Conservation (phyloP, 2,888 invertebrate genomes). For the Idaea straminata region DNA sequence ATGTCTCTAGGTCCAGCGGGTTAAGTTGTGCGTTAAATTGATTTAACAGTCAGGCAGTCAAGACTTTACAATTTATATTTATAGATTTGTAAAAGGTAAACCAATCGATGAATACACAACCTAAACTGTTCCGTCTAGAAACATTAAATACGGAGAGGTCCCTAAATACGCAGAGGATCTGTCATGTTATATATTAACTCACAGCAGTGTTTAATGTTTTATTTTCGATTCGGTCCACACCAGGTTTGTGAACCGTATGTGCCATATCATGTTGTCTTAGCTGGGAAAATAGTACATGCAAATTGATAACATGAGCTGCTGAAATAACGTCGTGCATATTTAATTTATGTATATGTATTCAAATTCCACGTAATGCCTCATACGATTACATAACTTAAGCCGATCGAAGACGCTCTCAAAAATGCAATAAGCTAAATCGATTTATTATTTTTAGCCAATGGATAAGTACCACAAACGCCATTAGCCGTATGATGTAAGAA, state of each 20-base stretch:
- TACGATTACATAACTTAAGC: not conserved
- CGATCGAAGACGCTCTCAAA: slow-evolving; percentile 3
- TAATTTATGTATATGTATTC: too few species aligned
- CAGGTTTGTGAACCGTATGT: not conserved
- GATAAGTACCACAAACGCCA: slow-evolving; percentile 15
- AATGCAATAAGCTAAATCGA: slow-evolving; percentile 7
- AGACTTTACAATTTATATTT: too few species aligned
- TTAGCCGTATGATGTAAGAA: slow-evolving; percentile 38
- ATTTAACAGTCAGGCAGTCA: too few species aligned
- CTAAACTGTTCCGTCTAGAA: too few species aligned
- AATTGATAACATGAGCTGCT: not conserved
- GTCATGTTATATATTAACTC: not conserved
- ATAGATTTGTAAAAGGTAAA: too few species aligned
- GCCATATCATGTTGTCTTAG: not conserved
- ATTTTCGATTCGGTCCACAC: not conserved
- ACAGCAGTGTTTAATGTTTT: not conserved
- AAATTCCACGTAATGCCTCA: not conserved
- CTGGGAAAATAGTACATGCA: not conserved
- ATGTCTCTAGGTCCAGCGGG: too few species aligned
- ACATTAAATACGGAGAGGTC: too few species aligned
- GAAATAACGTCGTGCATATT: too few species aligned
- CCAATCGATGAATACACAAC: too few species aligned
- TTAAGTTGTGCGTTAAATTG: too few species aligned
- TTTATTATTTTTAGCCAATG: slow-evolving; percentile 7
- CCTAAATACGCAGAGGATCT: too few species aligned